A percentile compares a stretch with the other conserved stretches of the same genome.
These are phyloP conservation scores for Sakesphorus luctuosus DNA, from an alignment of 2,113 vertebrate genomes.

Conservation along the genomic window DNA sequence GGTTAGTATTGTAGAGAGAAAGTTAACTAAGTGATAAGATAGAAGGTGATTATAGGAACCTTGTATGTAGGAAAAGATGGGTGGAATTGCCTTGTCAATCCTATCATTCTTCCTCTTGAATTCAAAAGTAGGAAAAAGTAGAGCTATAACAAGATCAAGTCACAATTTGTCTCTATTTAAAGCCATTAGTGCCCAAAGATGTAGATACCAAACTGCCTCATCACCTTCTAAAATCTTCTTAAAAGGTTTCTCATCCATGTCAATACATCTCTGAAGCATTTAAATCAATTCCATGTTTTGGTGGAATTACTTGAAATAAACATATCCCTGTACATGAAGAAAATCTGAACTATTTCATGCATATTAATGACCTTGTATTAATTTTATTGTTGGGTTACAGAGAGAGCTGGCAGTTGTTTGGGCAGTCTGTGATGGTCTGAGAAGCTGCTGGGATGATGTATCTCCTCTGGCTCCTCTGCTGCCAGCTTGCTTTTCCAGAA, in stretches of 20 bases:
- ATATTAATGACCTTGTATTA: not conserved
- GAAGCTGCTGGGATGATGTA: not conserved
- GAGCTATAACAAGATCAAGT: not conserved
- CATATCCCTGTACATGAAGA: not conserved
- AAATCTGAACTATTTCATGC: not conserved
- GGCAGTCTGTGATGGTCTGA: not conserved
- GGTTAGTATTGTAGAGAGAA: not conserved
- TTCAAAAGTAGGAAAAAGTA: not conserved
- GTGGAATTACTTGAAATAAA: not conserved
- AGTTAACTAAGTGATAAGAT: not conserved
- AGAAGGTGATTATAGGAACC: not conserved
- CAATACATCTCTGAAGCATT: not conserved
- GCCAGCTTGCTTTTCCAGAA: not conserved
- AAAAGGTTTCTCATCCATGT: not conserved
- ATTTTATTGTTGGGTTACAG: not conserved
- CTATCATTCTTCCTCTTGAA: not conserved
- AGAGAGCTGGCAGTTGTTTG: not conserved
- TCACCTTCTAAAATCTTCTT: not conserved
- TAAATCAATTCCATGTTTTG: not conserved
- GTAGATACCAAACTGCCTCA: not conserved
- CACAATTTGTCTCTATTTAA: not conserved
- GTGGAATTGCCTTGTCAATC: not conserved
- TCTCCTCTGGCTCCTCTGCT: not conserved
- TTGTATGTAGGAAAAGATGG: not conserved
- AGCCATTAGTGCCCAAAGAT: not conserved